These are phyloP conservation scores for Hippocampus guttulatus DNA, from an alignment of 2,113 vertebrate species.

Conservation along the genomic window DNA sequence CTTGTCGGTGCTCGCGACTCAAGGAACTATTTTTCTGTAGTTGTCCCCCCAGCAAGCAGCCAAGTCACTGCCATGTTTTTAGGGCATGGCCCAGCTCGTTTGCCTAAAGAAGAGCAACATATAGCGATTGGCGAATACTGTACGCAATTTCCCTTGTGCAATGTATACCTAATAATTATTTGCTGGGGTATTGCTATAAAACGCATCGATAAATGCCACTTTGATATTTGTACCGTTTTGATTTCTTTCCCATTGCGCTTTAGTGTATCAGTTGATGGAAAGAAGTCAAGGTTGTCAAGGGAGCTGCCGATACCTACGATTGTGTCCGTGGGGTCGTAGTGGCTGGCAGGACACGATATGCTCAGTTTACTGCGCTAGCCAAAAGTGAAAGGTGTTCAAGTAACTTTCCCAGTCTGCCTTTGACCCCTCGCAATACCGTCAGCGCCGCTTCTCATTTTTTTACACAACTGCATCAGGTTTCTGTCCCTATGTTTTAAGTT, in stretches of 20 bases:
- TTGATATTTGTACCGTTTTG: background rate
- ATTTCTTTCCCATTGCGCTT: background rate
- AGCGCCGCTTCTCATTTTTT: conserved; percentile 19
- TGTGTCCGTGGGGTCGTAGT: background rate
- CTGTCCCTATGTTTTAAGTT: conserved; percentile 65
- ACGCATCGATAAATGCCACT: background rate
- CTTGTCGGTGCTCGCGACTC: background rate
- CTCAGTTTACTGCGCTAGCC: conserved; percentile 11
- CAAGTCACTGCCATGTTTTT: background rate
- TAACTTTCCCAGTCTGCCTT: conserved; percentile 11
- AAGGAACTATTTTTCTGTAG: background rate
- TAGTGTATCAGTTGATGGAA: background rate
- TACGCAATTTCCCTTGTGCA: background rate
- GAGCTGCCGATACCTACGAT: background rate
- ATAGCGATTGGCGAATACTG: too few species aligned
- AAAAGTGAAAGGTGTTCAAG: conserved; percentile 12
- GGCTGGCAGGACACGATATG: conserved; percentile 7
- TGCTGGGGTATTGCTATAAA: background rate
- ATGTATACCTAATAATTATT: background rate
- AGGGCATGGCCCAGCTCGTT: background rate
- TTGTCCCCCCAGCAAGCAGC: background rate
- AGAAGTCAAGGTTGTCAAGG: background rate
- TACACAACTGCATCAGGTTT: conserved; percentile 27
- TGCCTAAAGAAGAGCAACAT: background rate
- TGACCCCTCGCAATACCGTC: conserved; percentile 11